Evolutionary conservation across 1,140 invertebrate species (phyloP), one percentile per base, ranked within the genome.

Genomic region (Aphaenogaster ashmeadi): DNA sequence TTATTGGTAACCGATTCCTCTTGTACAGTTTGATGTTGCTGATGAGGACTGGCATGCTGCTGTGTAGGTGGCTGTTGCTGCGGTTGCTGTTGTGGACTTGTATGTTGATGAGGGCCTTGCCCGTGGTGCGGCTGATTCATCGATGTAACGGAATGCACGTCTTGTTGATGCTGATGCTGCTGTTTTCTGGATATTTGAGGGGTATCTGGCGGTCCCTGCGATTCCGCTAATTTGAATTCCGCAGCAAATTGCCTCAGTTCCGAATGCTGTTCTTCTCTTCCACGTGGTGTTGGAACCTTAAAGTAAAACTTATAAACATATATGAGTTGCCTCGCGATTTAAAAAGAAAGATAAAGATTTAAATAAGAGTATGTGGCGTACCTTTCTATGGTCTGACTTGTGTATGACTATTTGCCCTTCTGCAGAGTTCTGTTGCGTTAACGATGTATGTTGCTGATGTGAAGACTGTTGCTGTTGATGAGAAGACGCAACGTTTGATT

Each of bases 201-300:
- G 6, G 91, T 88, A 7, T 96, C 94, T 83, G 94, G 95, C 5
- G 89, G 15, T 9, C 47, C 62, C 44, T 93, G 88, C 72, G 93
- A 84, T 36, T 96, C 96, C n/a, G 93, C 92, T 21, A 97, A 89
- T 93, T 97, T 96, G 88, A 97, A 97, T 78, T 97, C 96, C n/a
- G 95, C 92, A 27, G 95, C 93, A 89, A 97, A 97, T 62, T 96
- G 96, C 90, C 97, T 96, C 13, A 97, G 81, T 56, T 97, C 96
- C 33, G 95, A 93, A 58, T 96, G 93, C 66, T 96, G 95, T 50
- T 96, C 96, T 41, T 97, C 96, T 86, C 96, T 93, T 38, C 92
- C 94, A 90, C 93, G 91, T 83, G 94, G 90, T 11, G 92, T 92
- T 80, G 88, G 77, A 38, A 93, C 88, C 90, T 91, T 87, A 8